phyloP scores from a whole-genome alignment of 1,140 invertebrate species.

The Adelges cooleyi region DNA sequence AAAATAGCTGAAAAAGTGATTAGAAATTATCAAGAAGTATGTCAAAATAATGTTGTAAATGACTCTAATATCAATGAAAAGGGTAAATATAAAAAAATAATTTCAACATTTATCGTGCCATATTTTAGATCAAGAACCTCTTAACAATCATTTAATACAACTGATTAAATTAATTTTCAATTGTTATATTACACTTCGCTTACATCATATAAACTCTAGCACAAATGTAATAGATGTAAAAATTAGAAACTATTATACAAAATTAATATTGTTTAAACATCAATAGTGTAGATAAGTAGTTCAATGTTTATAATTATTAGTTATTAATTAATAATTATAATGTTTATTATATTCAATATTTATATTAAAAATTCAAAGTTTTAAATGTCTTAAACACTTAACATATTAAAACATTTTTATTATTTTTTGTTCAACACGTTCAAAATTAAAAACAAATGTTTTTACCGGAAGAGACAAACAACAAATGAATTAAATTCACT shows the following conservation, averaged over 20 bases:
- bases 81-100: not conserved
- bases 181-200: not conserved
- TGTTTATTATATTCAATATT: not conserved
- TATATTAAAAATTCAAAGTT: no score
- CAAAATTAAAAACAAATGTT: no score
- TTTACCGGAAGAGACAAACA: no score
- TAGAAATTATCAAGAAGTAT: not conserved
- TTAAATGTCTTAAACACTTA: no score
- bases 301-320: not conserved
- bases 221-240: not conserved
- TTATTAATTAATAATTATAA: not conserved
- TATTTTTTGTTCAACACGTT: no score
- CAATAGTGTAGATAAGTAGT: not conserved
- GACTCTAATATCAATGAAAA: not conserved
- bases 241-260: not conserved
- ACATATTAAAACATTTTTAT: no score
- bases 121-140: not conserved
- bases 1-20: not conserved
- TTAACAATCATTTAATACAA: not conserved
- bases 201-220: not conserved
- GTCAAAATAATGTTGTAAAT: not conserved
- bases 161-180: slow-evolving; percentile 2
- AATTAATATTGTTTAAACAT: not conserved
- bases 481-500: no score
- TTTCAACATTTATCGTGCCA: not conserved